Evolutionary conservation across 1,140 invertebrate genomes (phyloP).

Genomic region (Papilio machaon): DNA sequence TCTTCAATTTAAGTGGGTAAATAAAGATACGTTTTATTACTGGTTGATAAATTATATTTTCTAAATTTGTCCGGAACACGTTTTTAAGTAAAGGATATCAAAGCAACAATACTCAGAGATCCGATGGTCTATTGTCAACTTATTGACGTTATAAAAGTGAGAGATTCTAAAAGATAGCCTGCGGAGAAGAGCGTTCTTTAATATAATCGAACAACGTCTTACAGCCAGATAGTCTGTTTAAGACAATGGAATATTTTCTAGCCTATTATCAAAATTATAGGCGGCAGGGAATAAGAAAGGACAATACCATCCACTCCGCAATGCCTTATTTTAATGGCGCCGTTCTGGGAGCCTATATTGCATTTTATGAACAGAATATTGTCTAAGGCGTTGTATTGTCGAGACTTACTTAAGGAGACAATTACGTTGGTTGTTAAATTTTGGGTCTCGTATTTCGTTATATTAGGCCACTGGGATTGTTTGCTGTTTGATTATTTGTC

Average conservation of each 20-base stretch:
- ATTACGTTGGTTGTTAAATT: conserved; percentile 53
- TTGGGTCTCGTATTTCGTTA: conserved; percentile 42
- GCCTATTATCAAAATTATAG: conserved; percentile 81
- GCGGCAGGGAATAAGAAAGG: conserved; percentile 62
- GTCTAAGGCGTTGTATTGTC: conserved; percentile 61
- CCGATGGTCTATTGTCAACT: conserved; percentile 53
- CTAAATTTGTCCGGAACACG: neutral
- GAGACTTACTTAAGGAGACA: conserved; percentile 50
- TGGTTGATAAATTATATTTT: neutral
- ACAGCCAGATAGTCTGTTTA: conserved; percentile 64
- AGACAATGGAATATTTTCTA: conserved; percentile 80
- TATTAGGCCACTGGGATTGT: conserved; percentile 39
- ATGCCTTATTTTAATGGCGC: conserved; percentile 76
- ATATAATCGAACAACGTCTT: conserved; percentile 70
- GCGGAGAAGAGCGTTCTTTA: conserved; percentile 51
- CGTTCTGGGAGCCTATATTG: conserved; percentile 69
- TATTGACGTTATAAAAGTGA: conserved; percentile 63
- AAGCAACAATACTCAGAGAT: conserved; percentile 39
- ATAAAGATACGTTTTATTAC: neutral
- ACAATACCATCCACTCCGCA: conserved; percentile 62
- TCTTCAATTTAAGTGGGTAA: neutral
- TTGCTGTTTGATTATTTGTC: conserved; percentile 24
- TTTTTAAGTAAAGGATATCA: conserved; percentile 40
- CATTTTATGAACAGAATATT: conserved; percentile 74
- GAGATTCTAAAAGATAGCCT: conserved; percentile 51